Evolutionary conservation across 1,140 invertebrate genomes (phyloP), one percentile per base, ranked within the genome.

Genomic region (Glossosoma conforme): DNA sequence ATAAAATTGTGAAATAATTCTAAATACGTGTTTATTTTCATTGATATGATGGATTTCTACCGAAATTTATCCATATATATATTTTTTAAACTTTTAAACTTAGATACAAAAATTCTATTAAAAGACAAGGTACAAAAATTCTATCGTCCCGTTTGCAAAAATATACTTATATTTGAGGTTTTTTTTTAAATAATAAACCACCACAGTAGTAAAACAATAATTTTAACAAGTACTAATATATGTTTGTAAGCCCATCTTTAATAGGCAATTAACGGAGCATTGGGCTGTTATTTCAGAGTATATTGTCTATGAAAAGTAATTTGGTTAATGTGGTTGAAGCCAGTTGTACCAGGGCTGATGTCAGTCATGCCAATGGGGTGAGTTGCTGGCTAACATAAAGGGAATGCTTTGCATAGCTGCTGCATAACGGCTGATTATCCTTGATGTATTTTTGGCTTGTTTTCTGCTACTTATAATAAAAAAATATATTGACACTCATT

Each of bases 201-300:
- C n/a, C 24, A 8, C 6, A 8, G n/a, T 6, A 28, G 24, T 8
- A n/a, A 8, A 6, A 8, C 6, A 28, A 8, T 6, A 8, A n/a
- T 28, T 28, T 28, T 28, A 28, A 28, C 6, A 28, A 28, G 24
- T 28, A 28, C n/a, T 8, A 28, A n/a, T n/a, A n/a, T n/a, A n/a
- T n/a, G n/a, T n/a, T n/a, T n/a, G n/a, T n/a, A n/a, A n/a, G n/a
- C n/a, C n/a, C n/a, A n/a, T n/a, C n/a, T n/a, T n/a, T n/a, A n/a
- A n/a, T n/a, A n/a, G n/a, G n/a, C n/a, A 20, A 52, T 32, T 56
- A 52, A 56, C 36, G 54, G 54, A 47, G 41, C 51, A 32, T 24
- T 52, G 55, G 54, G 45, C 45, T 52, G 41, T 57, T 35, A 37
- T 57, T 57, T 57, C 55, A 57, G 55, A 57, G 55, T 57, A 48